phyloP scores from a whole-genome alignment of 2,113 vertebrate species.

The Hippocampus barbouri region DNA sequence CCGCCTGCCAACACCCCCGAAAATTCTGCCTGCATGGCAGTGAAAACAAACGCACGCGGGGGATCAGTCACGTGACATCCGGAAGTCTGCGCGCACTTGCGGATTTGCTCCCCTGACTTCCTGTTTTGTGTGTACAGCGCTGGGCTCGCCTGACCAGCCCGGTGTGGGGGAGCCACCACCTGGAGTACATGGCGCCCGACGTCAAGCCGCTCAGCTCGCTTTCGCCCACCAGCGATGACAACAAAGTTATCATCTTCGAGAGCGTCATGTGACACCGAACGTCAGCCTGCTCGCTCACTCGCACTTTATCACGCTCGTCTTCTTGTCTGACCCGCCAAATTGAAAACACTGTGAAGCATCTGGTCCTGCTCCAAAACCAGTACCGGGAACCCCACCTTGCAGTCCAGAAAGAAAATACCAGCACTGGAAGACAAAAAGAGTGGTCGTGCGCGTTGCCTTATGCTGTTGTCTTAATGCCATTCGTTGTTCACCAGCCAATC shows the following conservation, averaged over 20 bases:
- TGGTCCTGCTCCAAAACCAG: background rate
- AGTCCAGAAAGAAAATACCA: background rate
- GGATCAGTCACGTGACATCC: too few relatives aligned
- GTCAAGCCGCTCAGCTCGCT: slow-evolving; percentile 67
- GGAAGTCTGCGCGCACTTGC: too few relatives aligned
- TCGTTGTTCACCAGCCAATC: slow-evolving; percentile 20
- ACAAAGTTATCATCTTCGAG: slow-evolving; percentile 80
- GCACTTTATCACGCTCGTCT: slow-evolving; percentile 7
- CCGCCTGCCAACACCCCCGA: too few relatives aligned
- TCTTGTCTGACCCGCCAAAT: slow-evolving; percentile 4
- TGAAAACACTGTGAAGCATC: slow-evolving; percentile 6
- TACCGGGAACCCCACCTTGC: background rate
- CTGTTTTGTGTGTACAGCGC: slow-evolving; percentile 57
- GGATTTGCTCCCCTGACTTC: too few relatives aligned
- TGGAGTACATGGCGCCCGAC: slow-evolving; percentile 79
- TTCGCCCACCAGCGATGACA: slow-evolving; percentile 67
- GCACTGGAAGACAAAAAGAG: background rate
- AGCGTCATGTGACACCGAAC: slow-evolving; percentile 73
- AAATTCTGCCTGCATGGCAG: too few relatives aligned
- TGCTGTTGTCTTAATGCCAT: slow-evolving; percentile 61
- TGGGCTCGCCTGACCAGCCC: slow-evolving; percentile 75
- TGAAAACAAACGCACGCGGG: too few relatives aligned
- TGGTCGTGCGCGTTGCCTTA: slow-evolving; percentile 67
- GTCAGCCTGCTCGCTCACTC: slow-evolving; percentile 1
- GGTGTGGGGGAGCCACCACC: slow-evolving; percentile 75